phyloP scores from a whole-genome alignment of 2,113 vertebrate species.

The Plecotus auritus region DNA sequence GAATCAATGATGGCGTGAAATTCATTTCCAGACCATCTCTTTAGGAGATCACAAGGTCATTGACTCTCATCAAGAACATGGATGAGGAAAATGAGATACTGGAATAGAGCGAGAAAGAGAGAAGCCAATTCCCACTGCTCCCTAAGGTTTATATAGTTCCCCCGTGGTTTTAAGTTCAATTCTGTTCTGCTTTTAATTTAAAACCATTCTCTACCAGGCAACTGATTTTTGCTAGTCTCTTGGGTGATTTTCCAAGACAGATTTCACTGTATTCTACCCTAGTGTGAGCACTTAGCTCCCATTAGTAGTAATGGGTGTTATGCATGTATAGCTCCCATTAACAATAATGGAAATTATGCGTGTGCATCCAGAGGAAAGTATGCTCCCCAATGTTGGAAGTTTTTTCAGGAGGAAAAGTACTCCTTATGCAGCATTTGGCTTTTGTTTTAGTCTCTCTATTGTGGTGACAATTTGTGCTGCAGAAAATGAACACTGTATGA shows the following conservation, averaged over 20 bases:
- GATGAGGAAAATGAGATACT: conserved; percentile 40
- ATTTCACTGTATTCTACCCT: conserved; percentile 65
- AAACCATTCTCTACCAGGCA: conserved; percentile 69
- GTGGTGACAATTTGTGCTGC: conserved; percentile 33
- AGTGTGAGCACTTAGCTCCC: conserved; percentile 67
- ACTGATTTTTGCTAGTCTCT: conserved; percentile 71
- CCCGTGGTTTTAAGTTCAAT: conserved; percentile 67
- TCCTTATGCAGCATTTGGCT: conserved; percentile 45
- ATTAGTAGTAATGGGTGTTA: conserved; percentile 70
- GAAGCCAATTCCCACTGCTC: conserved; percentile 47
- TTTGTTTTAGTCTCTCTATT: conserved; percentile 53
- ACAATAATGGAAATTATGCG: conserved; percentile 67
- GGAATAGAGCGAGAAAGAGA: conserved; percentile 25
- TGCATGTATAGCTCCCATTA: conserved; percentile 68
- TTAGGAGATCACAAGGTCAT: conserved; percentile 64
- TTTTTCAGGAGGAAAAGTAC: conserved; percentile 43
- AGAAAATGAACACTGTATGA: conserved; percentile 33
- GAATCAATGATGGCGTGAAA: conserved; percentile 37
- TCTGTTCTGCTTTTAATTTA: conserved; percentile 74
- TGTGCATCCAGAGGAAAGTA: conserved; percentile 59
- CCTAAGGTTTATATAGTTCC: conserved; percentile 63
- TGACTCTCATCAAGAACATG: conserved; percentile 31
- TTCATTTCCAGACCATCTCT: conserved; percentile 59
- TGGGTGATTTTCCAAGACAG: conserved; percentile 73
- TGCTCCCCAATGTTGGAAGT: conserved; percentile 4